Conservation (phyloP, 2,113 vertebrate genomes). For the Entelurus aequoreus region DNA sequence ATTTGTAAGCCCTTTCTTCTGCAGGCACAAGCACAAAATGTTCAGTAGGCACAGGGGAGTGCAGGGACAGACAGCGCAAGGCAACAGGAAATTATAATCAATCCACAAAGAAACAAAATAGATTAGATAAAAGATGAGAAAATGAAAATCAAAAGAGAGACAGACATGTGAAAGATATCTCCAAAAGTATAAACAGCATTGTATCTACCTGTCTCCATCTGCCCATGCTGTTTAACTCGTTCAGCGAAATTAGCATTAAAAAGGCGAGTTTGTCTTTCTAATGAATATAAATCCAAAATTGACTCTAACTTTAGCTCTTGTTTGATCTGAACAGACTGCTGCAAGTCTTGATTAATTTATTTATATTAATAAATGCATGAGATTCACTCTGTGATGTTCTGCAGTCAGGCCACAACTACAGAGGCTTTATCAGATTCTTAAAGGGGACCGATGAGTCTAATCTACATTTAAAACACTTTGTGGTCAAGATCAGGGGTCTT, state of each 20-base stretch:
- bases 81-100: slow-evolving; percentile 24
- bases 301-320: background rate
- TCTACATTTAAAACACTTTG: background rate
- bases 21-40: slow-evolving; percentile 1
- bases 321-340: background rate
- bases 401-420: background rate
- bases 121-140: slow-evolving; percentile 21
- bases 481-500: too few relatives aligned
- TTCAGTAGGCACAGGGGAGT: slow-evolving; percentile 3
- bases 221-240: background rate
- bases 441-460: background rate
- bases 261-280: background rate
- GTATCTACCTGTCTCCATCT: slow-evolving; percentile 10
- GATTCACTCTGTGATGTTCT: background rate
- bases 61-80: slow-evolving; percentile 18
- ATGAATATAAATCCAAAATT: background rate
- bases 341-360: background rate
- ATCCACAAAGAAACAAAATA: slow-evolving; percentile 30
- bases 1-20: slow-evolving; percentile 19
- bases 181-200: background rate
- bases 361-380: background rate
- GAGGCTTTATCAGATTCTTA: background rate
- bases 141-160: slow-evolving; percentile 8
- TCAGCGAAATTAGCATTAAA: background rate
- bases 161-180: background rate